Percentiles rank a stretch among this genome's conserved stretches.
These are phyloP conservation scores for Leucopsar rothschildi DNA, from an alignment of 2,113 vertebrate species.

Conservation along the genomic window DNA sequence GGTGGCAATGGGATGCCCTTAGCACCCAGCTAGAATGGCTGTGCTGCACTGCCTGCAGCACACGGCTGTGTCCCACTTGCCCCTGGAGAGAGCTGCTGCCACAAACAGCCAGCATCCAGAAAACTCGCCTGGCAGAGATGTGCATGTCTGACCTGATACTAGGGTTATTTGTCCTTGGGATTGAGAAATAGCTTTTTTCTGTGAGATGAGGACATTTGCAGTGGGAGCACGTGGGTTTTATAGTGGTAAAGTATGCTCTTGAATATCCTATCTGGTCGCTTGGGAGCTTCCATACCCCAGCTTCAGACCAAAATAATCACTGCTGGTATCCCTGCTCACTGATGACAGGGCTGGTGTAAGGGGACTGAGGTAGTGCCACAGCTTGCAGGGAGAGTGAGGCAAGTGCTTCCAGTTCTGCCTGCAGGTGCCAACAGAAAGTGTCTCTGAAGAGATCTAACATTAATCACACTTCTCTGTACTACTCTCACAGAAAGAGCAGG, in stretches of 20 bases:
- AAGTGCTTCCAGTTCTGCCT: not conserved
- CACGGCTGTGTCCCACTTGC: rapidly evolving
- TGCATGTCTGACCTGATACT: not conserved
- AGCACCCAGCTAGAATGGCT: not conserved
- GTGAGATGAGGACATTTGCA: not conserved
- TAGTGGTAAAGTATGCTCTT: not conserved
- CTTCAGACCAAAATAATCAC: not conserved
- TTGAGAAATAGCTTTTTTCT: not conserved
- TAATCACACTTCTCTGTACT: not conserved
- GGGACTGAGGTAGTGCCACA: not conserved
- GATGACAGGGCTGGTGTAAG: not conserved
- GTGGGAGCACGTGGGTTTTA: rapidly evolving
- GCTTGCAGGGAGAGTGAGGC: not conserved
- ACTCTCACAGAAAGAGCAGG: not conserved
- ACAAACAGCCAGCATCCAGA: not conserved
- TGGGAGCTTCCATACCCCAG: not conserved
- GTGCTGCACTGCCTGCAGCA: rapidly evolving
- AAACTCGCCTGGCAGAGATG: not conserved
- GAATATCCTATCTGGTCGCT: not conserved
- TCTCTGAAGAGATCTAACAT: not conserved
- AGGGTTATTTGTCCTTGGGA: not conserved
- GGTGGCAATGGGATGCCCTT: not conserved
- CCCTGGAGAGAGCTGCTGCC: not conserved
- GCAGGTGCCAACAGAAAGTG: not conserved
- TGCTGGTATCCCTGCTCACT: rapidly evolving